Base-by-base conservation (phyloP, 2,888 invertebrate species). In the Timema cristinae region DNA sequence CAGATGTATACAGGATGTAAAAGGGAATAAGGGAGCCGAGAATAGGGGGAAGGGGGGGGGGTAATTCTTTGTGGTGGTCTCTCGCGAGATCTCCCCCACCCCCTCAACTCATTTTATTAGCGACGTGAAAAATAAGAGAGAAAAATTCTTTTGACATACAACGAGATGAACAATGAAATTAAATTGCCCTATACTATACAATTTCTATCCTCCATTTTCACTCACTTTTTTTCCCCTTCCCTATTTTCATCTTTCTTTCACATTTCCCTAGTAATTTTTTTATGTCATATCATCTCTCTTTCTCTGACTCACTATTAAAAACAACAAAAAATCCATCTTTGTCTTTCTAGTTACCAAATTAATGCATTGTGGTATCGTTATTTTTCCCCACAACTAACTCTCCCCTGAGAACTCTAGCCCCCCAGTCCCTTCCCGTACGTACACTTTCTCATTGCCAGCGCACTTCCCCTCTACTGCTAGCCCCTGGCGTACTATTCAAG, bases 341-440 rank as follows among this genome's bases (percentile, higher is more conserved):
- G 59, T 71, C 70, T 71, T 72, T 71, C 70, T 72, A 67, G 71
- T 68, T 73, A 72, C 75, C 74, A 74, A 75, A 74, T 74, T 72
- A 74, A 72, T 71, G 73, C 75, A 74, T 75, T 75, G 75, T 74
- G 73, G 69, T 73, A 72, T 71, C 67, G 71, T 75, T 72, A 73
- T 75, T 52, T 11, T 51, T 7, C 54, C 15, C 51, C 52, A 6
- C 13, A 50, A 15, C n/a, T 50, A 10, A 50, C 7, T 49, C 54
- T 52, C 63, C 63, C 63, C 16, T 4, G 32, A 32, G 32, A 32
- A 32, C 32, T 32, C 32, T 32, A 32, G 32, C 32, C 32, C 32
- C 32, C 32, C 32, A 2, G 32, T 32, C 32, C 32, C 32, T 4
- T 2, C 2, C 32, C 1, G 32, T 32, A 32, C 32, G 2, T 32